phyloP scores from a whole-genome alignment of 2,888 invertebrate species.

The Amiota minor region DNA sequence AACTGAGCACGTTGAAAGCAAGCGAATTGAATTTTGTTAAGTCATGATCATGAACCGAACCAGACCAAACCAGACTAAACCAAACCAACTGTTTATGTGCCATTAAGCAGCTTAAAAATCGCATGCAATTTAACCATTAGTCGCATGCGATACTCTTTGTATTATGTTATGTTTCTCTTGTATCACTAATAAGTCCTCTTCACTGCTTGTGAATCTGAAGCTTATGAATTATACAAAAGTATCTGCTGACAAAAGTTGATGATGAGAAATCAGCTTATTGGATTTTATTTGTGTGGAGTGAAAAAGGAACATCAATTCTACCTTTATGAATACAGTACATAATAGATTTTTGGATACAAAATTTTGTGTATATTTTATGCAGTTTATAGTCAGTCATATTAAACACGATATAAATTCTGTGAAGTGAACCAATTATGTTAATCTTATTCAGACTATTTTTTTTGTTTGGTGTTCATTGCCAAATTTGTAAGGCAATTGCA shows the following conservation, averaged over 20 bases:
- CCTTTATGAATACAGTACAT: no score
- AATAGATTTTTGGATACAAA: no score
- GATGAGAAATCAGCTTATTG: not conserved
- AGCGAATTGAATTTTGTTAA: not conserved
- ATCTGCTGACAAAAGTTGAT: no score
- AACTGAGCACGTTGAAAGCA: not conserved
- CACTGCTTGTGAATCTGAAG: not conserved
- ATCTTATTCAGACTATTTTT: conserved; percentile 47
- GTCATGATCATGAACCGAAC: not conserved
- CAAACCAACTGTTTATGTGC: conserved; percentile 12
- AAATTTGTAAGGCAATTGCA: conserved; percentile 63
- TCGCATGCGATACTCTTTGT: conserved; percentile 14
- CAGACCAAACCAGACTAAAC: no score
- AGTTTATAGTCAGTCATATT: not conserved
- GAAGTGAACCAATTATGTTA: conserved; percentile 62
- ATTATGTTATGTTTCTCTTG: not conserved
- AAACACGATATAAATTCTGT: conserved; percentile 33
- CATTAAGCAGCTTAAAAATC: conserved; percentile 27
- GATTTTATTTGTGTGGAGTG: not conserved
- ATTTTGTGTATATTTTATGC: not conserved
- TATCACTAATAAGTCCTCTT: not conserved
- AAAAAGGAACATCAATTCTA: no score
- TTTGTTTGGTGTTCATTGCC: conserved; percentile 48
- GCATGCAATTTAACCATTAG: conserved; percentile 19
- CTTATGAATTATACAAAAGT: not conserved